A percentile compares a stretch with the other conserved stretches of the same genome.
Conservation (phyloP, 2,888 invertebrate genomes). For the Troides aeacus region DNA sequence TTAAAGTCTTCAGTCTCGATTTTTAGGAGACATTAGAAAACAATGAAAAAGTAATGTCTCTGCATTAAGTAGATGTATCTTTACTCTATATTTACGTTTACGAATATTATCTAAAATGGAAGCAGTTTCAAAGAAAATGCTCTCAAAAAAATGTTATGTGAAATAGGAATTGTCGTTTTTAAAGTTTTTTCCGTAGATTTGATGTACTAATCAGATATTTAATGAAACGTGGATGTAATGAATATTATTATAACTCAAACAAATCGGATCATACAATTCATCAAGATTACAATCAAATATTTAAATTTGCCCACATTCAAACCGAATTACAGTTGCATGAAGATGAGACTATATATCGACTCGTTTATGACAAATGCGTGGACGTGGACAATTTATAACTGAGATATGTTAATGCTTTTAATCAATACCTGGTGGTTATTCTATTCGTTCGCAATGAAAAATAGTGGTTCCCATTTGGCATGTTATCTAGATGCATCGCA, state of each 20-base stretch:
- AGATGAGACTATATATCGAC: slow-evolving; percentile 41
- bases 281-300: slow-evolving; percentile 71
- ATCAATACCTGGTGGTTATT: slow-evolving; percentile 49
- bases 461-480: slow-evolving; percentile 49
- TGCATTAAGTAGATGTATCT: too few relatives aligned
- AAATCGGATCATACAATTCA: slow-evolving; percentile 48
- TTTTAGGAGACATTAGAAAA: background rate
- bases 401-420: slow-evolving; percentile 60
- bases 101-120: too few relatives aligned
- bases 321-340: slow-evolving; percentile 41
- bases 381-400: slow-evolving; percentile 55
- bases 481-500: slow-evolving; percentile 49
- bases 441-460: slow-evolving; percentile 52
- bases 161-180: too few relatives aligned
- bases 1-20: background rate
- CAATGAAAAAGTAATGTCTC: slow-evolving; percentile 3
- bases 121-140: too few relatives aligned
- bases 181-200: background rate
- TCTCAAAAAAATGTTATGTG: too few relatives aligned
- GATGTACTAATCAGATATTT: background rate
- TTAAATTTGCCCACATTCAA: slow-evolving; percentile 53
- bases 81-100: too few relatives aligned
- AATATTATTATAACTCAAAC: slow-evolving; percentile 21
- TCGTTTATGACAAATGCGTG: slow-evolving; percentile 58
- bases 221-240: background rate